Percentiles rank a stretch among this genome's conserved stretches.
These are phyloP conservation scores for Diaprepes abbreviatus DNA, from an alignment of 2,888 invertebrate species.

Conservation along the genomic window DNA sequence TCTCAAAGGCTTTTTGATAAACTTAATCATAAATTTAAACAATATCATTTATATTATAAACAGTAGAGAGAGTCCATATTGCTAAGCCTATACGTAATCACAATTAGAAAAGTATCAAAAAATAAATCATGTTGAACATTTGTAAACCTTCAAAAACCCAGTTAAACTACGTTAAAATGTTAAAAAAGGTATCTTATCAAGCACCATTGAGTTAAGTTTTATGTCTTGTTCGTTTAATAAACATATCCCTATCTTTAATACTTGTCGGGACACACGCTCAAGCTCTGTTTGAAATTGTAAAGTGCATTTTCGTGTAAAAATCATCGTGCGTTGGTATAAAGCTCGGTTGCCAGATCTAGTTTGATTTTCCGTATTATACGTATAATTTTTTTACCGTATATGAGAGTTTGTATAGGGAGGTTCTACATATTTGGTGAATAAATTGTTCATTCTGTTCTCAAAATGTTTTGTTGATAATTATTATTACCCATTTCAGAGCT, in stretches of 20 bases:
- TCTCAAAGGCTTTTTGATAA: no score
- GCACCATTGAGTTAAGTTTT: constrained; percentile 57
- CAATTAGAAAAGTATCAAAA: constrained; percentile 21
- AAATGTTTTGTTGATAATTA: no score
- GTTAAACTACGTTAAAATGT: constrained; percentile 39
- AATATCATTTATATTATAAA: no score
- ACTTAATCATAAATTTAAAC: no score
- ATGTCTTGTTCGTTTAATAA: constrained; percentile 68
- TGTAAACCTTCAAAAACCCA: constrained; percentile 40
- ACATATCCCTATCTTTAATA: constrained; percentile 62
- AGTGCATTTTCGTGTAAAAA: constrained; percentile 70
- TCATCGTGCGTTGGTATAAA: constrained; percentile 66
- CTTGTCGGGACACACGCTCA: constrained; percentile 59
- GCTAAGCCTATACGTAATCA: not conserved
- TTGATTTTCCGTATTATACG: not conserved
- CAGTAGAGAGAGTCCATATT: no score
- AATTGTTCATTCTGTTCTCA: no score
- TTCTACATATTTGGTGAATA: no score
- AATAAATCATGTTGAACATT: constrained; percentile 44
- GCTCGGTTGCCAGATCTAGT: constrained; percentile 28
- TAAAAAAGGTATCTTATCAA: constrained; percentile 45
- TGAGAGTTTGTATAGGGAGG: no score
- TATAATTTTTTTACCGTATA: no score
- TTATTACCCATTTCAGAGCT: not conserved
- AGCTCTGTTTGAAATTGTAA: constrained; percentile 63